A percentile compares a stretch with the other conserved stretches of the same genome.
Evolutionary conservation across 2,797 vertebrate species (phyloP).

Genomic region (Poeciliopsis turneri): DNA sequence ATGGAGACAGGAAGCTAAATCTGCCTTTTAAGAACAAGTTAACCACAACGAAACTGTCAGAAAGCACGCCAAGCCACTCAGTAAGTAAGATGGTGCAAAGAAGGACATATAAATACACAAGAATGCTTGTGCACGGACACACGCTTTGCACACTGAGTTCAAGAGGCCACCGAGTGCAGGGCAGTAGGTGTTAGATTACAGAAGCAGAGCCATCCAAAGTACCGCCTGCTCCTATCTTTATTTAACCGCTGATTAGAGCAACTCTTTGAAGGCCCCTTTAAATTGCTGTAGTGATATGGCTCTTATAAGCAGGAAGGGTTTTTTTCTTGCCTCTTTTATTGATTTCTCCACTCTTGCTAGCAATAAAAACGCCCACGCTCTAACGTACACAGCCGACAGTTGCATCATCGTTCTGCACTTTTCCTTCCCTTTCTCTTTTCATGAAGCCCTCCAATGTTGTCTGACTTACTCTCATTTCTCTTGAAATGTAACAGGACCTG

Average conservation of each 20-base stretch:
- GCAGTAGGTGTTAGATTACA: slow-evolving; percentile 81
- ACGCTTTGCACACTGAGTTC: slow-evolving; percentile 49
- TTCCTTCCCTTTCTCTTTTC: slow-evolving; percentile 33
- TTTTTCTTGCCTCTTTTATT: slow-evolving; percentile 75
- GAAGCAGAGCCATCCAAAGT: slow-evolving; percentile 71
- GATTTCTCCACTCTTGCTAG: slow-evolving; percentile 76
- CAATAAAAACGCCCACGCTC: slow-evolving; percentile 70
- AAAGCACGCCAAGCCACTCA: slow-evolving; percentile 47
- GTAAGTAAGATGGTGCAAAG: slow-evolving; percentile 41
- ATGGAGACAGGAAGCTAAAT: slow-evolving; percentile 61
- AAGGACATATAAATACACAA: slow-evolving; percentile 57
- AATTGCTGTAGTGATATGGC: slow-evolving; percentile 68
- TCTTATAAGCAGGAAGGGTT: slow-evolving; percentile 63
- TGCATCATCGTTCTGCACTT: slow-evolving; percentile 37
- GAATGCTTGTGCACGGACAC: slow-evolving; percentile 37
- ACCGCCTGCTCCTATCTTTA: slow-evolving; percentile 78
- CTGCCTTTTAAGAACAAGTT: slow-evolving; percentile 66
- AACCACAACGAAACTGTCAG: slow-evolving; percentile 69
- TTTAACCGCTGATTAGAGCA: slow-evolving; percentile 76
- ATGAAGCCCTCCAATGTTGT: not conserved
- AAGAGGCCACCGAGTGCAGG: slow-evolving; percentile 71
- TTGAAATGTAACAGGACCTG: not conserved
- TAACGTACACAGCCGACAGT: slow-evolving; percentile 18
- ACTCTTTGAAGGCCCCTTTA: slow-evolving; percentile 79
- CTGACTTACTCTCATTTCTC: slow-evolving; percentile 3